These are phyloP conservation scores for Heliopora coerulea DNA, from an alignment of 92 coral and sea anemone species.

Conservation along the genomic window DNA sequence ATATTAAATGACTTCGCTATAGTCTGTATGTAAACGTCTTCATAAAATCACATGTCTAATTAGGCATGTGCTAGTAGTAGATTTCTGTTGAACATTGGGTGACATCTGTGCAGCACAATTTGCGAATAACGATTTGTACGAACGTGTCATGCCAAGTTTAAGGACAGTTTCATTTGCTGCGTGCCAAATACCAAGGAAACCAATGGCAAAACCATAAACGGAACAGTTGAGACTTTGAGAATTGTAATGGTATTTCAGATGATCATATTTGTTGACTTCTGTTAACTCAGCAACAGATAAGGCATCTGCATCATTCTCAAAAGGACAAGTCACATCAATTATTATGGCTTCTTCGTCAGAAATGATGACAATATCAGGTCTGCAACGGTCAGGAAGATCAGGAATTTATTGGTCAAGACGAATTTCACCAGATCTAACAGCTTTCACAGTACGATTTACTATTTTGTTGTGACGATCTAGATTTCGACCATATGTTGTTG, in stretches of 20 bases:
- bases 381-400: conserved; percentile 1
- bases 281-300: conserved; percentile 9
- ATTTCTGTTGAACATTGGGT: conserved; percentile 70
- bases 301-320: conserved; percentile 19
- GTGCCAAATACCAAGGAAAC: conserved; percentile 20
- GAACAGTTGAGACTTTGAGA: background rate
- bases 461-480: no score
- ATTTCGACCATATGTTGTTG: no score
- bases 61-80: background rate
- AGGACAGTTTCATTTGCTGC: conserved; percentile 19
- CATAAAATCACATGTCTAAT: no score
- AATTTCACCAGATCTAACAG: no score
- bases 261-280: conserved; percentile 9
- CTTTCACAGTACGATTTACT: no score
- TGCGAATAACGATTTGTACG: conserved; percentile 19
- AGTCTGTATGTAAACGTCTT: no score
- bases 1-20: no score
- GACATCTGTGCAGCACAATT: no score
- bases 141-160: conserved; percentile 25
- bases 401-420: background rate
- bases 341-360: conserved; percentile 6
- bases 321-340: conserved; percentile 11
- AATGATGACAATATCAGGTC: conserved; percentile 20
- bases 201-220: conserved; percentile 7
- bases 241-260: conserved; percentile 11